phyloP scores from a whole-genome alignment of 2,888 invertebrate species.

The Periphyllus acericola region DNA sequence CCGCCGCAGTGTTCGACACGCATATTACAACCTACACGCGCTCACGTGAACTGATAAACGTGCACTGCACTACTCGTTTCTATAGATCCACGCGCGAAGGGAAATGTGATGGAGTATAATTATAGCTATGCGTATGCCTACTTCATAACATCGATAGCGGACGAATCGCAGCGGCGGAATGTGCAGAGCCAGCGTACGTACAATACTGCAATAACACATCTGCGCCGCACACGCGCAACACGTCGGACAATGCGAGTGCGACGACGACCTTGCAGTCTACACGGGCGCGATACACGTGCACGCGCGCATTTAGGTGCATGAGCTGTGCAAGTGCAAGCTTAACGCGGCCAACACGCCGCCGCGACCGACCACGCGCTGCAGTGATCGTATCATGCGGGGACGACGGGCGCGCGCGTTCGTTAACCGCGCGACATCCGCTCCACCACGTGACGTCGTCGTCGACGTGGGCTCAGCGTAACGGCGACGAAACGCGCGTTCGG shows the following conservation, averaged over 20 bases:
- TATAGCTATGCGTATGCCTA: too few relatives aligned
- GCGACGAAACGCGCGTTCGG: neutral
- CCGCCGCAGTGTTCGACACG: too few relatives aligned
- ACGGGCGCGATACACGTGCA: neutral
- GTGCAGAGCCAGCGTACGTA: too few relatives aligned
- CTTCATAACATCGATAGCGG: too few relatives aligned
- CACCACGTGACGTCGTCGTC: neutral
- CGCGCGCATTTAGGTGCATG: neutral
- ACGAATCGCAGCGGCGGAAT: too few relatives aligned
- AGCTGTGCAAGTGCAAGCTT: neutral
- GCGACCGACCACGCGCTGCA: neutral
- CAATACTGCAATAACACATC: neutral
- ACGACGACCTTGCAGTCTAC: constrained; percentile 8
- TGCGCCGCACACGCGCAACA: neutral
- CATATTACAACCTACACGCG: too few relatives aligned
- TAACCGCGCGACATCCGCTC: too few relatives aligned
- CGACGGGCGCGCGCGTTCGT: neutral
- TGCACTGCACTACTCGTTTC: too few relatives aligned
- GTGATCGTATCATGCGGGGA: neutral
- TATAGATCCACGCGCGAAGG: too few relatives aligned
- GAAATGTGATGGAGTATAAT: too few relatives aligned
- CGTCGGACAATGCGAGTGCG: neutral
- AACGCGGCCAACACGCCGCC: neutral
- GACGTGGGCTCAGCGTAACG: neutral
- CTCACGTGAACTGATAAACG: too few relatives aligned